Evolutionary conservation across 2,113 vertebrate species (phyloP).

Genomic region (Psittacula cyanocephala): DNA sequence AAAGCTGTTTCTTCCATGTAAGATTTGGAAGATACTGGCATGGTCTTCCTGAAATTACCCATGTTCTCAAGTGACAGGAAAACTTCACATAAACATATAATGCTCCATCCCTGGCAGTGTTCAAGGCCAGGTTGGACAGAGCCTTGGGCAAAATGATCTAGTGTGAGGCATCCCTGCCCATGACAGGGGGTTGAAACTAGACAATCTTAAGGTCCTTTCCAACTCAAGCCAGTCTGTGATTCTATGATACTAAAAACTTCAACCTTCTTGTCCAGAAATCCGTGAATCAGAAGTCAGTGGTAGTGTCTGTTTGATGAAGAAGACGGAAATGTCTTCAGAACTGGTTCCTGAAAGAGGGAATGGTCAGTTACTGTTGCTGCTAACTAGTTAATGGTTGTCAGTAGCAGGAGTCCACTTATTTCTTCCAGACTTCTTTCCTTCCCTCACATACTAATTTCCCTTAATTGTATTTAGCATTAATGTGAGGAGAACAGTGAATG

Average conservation of each 20-base stretch:
- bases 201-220: background rate
- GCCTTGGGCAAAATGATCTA: background rate
- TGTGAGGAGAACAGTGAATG: background rate
- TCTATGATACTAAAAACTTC: background rate
- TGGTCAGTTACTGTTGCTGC: rapidly evolving
- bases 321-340: background rate
- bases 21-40: background rate
- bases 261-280: background rate
- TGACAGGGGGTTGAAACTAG: background rate
- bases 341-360: background rate
- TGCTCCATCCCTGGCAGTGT: background rate
- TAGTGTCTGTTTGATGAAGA: background rate
- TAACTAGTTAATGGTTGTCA: background rate
- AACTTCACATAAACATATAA: background rate
- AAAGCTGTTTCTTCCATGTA: background rate
- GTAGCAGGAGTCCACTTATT: background rate
- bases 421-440: background rate
- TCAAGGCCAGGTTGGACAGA: background rate
- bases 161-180: background rate
- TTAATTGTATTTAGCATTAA: background rate
- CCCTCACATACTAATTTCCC: rapidly evolving
- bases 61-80: background rate
- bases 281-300: background rate
- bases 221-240: background rate
- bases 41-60: background rate